A percentile compares a stretch with the other conserved stretches of the same genome.
phyloP scores from a whole-genome alignment of 2,797 vertebrate species.

The Liasis olivaceus region DNA sequence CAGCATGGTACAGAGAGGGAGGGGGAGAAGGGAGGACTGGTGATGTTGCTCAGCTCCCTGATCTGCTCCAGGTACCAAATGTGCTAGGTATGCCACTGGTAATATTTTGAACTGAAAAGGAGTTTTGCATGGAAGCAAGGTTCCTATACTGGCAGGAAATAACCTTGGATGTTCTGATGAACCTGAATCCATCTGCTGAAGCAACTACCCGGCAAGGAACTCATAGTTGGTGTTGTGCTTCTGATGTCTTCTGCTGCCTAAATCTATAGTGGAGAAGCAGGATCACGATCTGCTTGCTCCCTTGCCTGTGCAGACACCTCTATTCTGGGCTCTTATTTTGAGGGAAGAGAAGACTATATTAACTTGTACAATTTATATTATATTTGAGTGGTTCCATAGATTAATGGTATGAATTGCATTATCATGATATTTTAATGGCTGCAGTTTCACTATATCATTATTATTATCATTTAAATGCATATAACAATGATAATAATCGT shows the following conservation, averaged over 20 bases:
- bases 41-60: background rate
- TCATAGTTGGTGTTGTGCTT: background rate
- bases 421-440: background rate
- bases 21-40: background rate
- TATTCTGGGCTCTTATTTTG: background rate
- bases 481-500: background rate
- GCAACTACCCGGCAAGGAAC: background rate
- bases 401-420: background rate
- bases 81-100: background rate
- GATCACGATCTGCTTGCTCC: background rate
- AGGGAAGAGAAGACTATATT: background rate
- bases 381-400: background rate
- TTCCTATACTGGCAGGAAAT: background rate
- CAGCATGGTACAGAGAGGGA: background rate
- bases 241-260: background rate
- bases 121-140: background rate
- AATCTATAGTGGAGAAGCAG: background rate
- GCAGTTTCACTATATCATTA: background rate
- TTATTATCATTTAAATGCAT: background rate
- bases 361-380: background rate
- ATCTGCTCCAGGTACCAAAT: background rate
- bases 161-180: background rate
- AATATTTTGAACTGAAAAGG: background rate
- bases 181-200: slow-evolving; percentile 15
- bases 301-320: background rate